A percentile compares a stretch with the other conserved stretches of the same genome.
Conservation (phyloP, 35 echinoderm and acorn worm species). For the Hemicentrotus pulcherrimus region DNA sequence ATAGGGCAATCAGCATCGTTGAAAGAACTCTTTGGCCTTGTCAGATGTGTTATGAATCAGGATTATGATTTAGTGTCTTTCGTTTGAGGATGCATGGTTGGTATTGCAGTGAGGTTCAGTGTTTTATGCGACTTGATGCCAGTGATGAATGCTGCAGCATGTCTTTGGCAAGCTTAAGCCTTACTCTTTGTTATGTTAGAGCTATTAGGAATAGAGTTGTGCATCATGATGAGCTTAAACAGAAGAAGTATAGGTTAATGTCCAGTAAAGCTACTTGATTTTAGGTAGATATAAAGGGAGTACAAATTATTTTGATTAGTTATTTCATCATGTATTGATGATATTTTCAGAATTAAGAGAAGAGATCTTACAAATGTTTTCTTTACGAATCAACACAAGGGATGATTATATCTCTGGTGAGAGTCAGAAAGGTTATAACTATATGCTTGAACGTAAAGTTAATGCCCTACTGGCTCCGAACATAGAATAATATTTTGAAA, state of each 20-base stretch:
- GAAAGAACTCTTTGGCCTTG: neutral
- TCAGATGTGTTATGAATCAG: neutral
- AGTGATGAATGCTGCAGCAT: neutral
- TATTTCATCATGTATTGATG: neutral
- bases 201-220: neutral
- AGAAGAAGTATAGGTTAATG: neutral
- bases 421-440: too few species aligned
- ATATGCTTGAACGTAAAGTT: too few species aligned
- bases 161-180: neutral
- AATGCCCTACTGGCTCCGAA: too few species aligned
- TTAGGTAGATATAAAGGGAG: neutral
- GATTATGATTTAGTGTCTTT: conserved; percentile 3
- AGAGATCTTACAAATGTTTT: neutral
- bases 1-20: neutral
- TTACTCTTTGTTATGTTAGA: neutral
- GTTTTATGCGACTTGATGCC: neutral
- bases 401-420: neutral
- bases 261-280: neutral
- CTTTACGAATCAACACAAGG: neutral
- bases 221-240: neutral
- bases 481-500: too few species aligned
- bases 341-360: neutral
- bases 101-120: neutral
- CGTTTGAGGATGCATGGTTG: neutral
- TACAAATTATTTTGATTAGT: neutral